Percentiles rank a stretch among this genome's conserved stretches.
phyloP scores from a whole-genome alignment of 1,140 invertebrate species.

The Heliconius nattereri region DNA sequence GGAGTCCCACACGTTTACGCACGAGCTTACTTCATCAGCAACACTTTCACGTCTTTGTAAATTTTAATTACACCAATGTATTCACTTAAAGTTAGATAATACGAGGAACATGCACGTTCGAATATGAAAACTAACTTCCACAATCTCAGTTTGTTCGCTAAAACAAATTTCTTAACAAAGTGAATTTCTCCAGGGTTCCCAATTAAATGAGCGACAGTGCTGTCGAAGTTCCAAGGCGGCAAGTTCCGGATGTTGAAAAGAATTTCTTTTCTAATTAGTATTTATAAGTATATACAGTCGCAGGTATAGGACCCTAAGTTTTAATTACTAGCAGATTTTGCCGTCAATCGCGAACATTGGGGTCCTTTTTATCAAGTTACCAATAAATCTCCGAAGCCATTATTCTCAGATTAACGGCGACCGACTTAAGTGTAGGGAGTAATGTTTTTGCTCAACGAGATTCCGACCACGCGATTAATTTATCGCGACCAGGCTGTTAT shows the following conservation, averaged over 20 bases:
- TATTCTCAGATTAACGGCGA: conserved; percentile 65
- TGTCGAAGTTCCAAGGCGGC: conserved; percentile 59
- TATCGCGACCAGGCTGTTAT: conserved; percentile 47
- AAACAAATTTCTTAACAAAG: conserved; percentile 68
- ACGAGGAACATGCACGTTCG: conserved; percentile 41
- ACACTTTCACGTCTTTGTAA: conserved; percentile 52
- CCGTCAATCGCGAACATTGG: conserved; percentile 51
- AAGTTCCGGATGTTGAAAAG: conserved; percentile 74
- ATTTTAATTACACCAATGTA: conserved; percentile 48
- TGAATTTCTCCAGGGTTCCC: conserved; percentile 72
- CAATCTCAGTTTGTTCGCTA: conserved; percentile 59
- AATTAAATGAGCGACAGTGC: conserved; percentile 74
- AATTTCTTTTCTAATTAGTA: conserved; percentile 74
- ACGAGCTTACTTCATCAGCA: conserved; percentile 43
- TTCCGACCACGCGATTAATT: conserved; percentile 50
- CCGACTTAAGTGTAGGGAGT: conserved; percentile 54
- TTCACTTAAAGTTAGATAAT: conserved; percentile 13
- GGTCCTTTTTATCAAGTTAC: conserved; percentile 50
- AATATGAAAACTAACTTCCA: conserved; percentile 43
- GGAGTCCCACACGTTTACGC: conserved; percentile 42
- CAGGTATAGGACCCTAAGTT: conserved; percentile 60
- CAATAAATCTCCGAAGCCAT: conserved; percentile 65
- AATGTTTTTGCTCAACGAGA: conserved; percentile 65
- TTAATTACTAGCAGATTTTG: conserved; percentile 68
- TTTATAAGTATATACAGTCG: conserved; percentile 69